phyloP scores from a whole-genome alignment of 2,797 vertebrate species.

The Catamblyrhynchus diadema region DNA sequence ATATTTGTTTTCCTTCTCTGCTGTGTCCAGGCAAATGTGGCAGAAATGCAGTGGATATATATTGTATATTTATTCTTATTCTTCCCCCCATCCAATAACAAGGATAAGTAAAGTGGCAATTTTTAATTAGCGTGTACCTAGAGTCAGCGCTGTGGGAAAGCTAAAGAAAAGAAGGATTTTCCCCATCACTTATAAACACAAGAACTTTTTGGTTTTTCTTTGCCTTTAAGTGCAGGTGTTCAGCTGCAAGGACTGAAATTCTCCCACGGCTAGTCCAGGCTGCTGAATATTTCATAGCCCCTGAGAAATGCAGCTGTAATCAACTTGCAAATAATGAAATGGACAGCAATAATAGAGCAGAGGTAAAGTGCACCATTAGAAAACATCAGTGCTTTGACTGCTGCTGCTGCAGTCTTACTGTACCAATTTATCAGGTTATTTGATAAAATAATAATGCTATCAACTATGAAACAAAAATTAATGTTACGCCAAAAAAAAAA shows the following conservation, averaged over 20 bases:
- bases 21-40: neutral
- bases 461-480: neutral
- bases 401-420: neutral
- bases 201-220: slow-evolving; percentile 11
- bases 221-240: slow-evolving; percentile 17
- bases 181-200: neutral
- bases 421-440: slow-evolving; percentile 14
- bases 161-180: neutral
- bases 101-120: neutral
- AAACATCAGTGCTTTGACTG: neutral
- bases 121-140: neutral
- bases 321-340: slow-evolving; percentile 61
- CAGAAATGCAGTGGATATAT: neutral
- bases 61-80: neutral
- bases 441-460: slow-evolving; percentile 20
- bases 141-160: neutral
- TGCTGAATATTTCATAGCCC: slow-evolving; percentile 63
- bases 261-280: neutral
- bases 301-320: slow-evolving; percentile 44
- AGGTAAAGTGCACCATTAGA: slow-evolving; percentile 27
- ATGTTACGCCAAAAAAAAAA: neutral
- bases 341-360: slow-evolving; percentile 21
- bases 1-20: neutral
- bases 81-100: neutral
- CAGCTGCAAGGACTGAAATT: neutral